Evolutionary conservation across 2,888 invertebrate genomes (phyloP), one percentile per base, ranked within the genome.

Genomic region (Amiota communis): DNA sequence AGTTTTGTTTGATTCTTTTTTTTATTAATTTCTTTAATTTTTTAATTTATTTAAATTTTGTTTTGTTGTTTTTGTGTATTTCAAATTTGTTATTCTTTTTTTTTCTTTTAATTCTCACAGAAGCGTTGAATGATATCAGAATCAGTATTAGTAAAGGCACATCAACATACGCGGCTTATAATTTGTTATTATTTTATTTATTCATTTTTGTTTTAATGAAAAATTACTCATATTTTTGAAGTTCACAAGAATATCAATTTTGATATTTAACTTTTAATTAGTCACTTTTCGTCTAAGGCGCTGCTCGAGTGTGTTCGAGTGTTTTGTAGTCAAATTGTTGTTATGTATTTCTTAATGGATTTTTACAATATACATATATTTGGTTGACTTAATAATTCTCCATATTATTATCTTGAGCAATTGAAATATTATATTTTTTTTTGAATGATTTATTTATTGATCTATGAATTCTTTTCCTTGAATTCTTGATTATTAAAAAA

Each of bases 101-200:
- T 49, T 36, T 64, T 61, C 11, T 64, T 63, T 63, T 63, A 46
- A 47, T 46, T 81, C 75, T 72, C 81, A 78, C 82, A 75, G 48
- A 80, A 75, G 70, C 71, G 63, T 10, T 61, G 72, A 15, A 53
- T 53, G 53, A 53, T 53, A 53, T 53, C 53, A 53, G 53, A 53
- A 20, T 59, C 51, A 56, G 23, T 2, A 23, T 36, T 6, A 36
- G 36, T 4, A 6, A 6, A 6, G 63, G 49, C 15, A 61, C 23
- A 56, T 15, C 17, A 9, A 51, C n/a, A 23, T 67, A 64, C 36
- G 8, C 36, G 36, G 36, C 36, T 36, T 36, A 36, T 36, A 36
- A 36, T 36, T 36, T 36, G 36, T 36, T 2, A 6, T 36, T 73
- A 69, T 53, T 53, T 53, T 2, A 10, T 36, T 53, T 10, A n/a